A percentile compares a stretch with the other conserved stretches of the same genome.
These are phyloP conservation scores for Grus americana DNA, from an alignment of 2,113 vertebrate genomes.

Conservation along the genomic window DNA sequence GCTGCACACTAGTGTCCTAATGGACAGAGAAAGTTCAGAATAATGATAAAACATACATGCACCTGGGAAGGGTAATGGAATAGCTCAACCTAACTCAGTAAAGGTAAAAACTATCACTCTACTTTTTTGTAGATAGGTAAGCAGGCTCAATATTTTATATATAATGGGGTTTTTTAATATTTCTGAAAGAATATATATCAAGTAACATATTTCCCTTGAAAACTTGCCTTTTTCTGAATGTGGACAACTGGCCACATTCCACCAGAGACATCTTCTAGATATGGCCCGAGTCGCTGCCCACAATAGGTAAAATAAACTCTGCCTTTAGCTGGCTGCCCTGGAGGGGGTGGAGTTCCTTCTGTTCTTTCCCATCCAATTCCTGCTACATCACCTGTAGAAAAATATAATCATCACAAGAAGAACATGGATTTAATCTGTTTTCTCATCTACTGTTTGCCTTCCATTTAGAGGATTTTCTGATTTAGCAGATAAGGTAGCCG, in stretches of 20 bases:
- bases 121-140: neutral
- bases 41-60: neutral
- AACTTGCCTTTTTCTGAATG: conserved; percentile 95
- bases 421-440: neutral
- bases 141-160: neutral
- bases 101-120: neutral
- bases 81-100: neutral
- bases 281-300: conserved; percentile 89
- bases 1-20: neutral
- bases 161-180: neutral
- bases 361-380: conserved; percentile 98
- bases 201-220: neutral
- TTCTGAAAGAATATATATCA: neutral
- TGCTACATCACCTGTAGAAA: conserved; percentile 86
- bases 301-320: conserved; percentile 98
- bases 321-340: conserved; percentile 94
- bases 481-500: neutral
- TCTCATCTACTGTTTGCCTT: neutral
- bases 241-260: conserved; percentile 99
- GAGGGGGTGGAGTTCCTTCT: conserved; percentile 93
- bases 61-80: neutral
- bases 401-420: neutral
- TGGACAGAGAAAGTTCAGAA: neutral
- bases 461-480: neutral
- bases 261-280: conserved; percentile 93